phyloP scores from a whole-genome alignment of 1,140 invertebrate species.

The Cotesia glomerata region DNA sequence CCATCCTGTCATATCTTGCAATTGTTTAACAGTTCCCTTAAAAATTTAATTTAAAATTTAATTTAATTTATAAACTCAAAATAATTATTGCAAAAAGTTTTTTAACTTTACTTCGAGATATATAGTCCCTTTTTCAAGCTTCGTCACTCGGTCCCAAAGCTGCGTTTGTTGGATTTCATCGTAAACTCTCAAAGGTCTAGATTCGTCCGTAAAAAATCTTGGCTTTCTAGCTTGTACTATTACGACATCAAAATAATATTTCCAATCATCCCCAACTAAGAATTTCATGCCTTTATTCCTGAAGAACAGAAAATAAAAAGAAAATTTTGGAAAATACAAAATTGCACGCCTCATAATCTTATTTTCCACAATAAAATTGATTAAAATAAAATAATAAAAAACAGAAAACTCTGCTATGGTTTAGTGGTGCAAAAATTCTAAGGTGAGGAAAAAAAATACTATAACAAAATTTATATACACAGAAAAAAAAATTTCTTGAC shows the following conservation, averaged over 20 bases:
- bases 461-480: too few relatives aligned
- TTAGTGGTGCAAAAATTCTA: too few relatives aligned
- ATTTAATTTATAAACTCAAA: too few relatives aligned
- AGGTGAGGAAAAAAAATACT: too few relatives aligned
- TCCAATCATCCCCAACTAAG: constrained; percentile 89
- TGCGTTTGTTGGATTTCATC: constrained; percentile 81
- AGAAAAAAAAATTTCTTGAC: too few relatives aligned
- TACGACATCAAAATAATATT: constrained; percentile 90
- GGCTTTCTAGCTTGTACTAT: constrained; percentile 96
- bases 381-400: too few relatives aligned
- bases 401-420: too few relatives aligned
- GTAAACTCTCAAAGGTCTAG: constrained; percentile 87
- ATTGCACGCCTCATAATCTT: too few relatives aligned
- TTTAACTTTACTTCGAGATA: constrained; percentile 82
- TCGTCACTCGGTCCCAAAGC: constrained; percentile 89
- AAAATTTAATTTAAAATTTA: background rate
- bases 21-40: constrained; percentile 88
- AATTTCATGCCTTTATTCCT: constrained; percentile 92
- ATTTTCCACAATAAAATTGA: too few relatives aligned
- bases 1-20: constrained; percentile 93
- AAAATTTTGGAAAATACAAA: constrained; percentile 31
- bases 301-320: constrained; percentile 37
- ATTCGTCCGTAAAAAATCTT: constrained; percentile 92
- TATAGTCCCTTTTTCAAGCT: constrained; percentile 85
- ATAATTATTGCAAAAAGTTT: too few relatives aligned